These are phyloP conservation scores for Atrichornis clamosus DNA, from an alignment of 2,113 vertebrate species.

Conservation along the genomic window DNA sequence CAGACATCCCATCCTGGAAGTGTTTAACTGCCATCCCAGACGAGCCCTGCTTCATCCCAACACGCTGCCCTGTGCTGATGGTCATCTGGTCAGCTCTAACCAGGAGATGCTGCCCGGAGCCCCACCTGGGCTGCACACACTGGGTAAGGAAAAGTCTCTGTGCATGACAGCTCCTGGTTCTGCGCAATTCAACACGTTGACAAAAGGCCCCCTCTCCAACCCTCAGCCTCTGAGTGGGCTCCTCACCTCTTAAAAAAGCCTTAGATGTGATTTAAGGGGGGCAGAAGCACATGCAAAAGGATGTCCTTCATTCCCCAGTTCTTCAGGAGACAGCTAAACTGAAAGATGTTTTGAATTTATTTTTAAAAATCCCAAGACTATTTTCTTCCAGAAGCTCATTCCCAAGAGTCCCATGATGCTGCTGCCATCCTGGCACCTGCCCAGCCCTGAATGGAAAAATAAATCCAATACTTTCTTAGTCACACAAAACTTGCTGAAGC, in stretches of 20 bases:
- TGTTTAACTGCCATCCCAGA: neutral
- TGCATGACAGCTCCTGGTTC: neutral
- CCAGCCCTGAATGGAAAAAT: neutral
- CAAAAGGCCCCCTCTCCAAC: neutral
- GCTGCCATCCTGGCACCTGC: conserved; percentile 23
- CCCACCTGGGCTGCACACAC: neutral
- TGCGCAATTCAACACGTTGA: neutral
- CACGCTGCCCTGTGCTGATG: neutral
- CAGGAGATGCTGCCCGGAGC: accelerated
- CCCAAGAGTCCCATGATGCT: neutral
- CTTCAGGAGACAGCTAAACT: neutral
- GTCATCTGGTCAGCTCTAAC: neutral
- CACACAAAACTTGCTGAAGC: conserved; percentile 30
- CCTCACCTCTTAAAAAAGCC: neutral
- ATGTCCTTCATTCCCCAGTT: neutral
- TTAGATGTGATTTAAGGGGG: neutral
- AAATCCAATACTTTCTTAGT: conserved; percentile 26
- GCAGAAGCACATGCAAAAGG: neutral
- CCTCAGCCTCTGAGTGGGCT: neutral
- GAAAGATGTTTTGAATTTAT: neutral
- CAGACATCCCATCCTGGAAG: neutral
- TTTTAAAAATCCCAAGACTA: neutral
- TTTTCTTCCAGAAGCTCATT: neutral
- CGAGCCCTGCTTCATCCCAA: neutral
- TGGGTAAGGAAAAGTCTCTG: neutral